Conservation (phyloP, 2,797 vertebrate genomes). For the Myotis vivesi region DNA sequence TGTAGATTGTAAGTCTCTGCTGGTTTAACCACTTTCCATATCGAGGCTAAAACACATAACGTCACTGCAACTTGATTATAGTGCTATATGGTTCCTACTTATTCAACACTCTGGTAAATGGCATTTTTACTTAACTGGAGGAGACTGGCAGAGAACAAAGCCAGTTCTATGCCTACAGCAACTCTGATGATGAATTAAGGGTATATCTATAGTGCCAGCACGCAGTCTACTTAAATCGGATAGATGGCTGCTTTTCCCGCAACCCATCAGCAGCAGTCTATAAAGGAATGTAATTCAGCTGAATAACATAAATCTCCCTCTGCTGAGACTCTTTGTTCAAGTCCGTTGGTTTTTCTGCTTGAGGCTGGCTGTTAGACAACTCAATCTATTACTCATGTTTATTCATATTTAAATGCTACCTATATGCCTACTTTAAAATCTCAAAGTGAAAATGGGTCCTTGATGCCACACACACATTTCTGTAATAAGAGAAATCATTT, state of each 20-base stretch:
- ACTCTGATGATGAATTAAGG: conserved; percentile 65
- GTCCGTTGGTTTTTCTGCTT: conserved; percentile 69
- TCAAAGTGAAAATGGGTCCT: conserved; percentile 48
- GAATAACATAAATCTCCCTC: conserved; percentile 75
- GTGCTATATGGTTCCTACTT: conserved; percentile 59
- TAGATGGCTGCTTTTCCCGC: conserved; percentile 71
- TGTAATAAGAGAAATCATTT: conserved; percentile 49
- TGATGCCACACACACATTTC: conserved; percentile 16
- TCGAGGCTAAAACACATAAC: conserved; percentile 70
- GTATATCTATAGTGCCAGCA: conserved; percentile 59
- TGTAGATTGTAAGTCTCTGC: conserved; percentile 51
- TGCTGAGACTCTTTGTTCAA: conserved; percentile 70
- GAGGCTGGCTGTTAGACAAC: conserved; percentile 61
- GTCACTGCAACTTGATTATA: conserved; percentile 68
- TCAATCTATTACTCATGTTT: conserved; percentile 70
- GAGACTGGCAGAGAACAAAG: conserved; percentile 67
- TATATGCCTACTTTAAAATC: conserved; percentile 39
- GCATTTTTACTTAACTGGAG: conserved; percentile 68
- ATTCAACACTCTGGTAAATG: conserved; percentile 70
- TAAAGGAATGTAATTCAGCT: conserved; percentile 72
- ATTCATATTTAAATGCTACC: conserved; percentile 65
- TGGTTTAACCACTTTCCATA: conserved; percentile 68
- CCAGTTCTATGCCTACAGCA: conserved; percentile 57
- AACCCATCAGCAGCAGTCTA: conserved; percentile 68
- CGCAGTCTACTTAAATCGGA: conserved; percentile 71